Percentiles rank a stretch among this genome's conserved stretches.
phyloP scores from a whole-genome alignment of 2,797 vertebrate genomes.

The Falco columbarius region DNA sequence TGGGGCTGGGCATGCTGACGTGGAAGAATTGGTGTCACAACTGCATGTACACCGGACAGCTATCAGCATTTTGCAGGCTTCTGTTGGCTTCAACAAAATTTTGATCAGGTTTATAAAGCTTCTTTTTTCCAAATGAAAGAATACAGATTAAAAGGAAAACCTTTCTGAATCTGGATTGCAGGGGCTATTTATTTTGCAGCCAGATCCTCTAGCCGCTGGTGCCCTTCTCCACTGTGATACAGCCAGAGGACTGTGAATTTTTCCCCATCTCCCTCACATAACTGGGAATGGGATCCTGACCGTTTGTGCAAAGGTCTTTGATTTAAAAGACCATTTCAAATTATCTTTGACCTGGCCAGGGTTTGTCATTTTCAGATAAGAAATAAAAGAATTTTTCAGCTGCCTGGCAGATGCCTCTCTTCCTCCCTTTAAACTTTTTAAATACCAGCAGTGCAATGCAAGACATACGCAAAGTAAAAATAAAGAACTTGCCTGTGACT shows the following conservation, averaged over 20 bases:
- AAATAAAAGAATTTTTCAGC: background rate
- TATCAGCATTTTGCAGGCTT: background rate
- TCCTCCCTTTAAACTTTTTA: background rate
- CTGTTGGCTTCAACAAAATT: background rate
- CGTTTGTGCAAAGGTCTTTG: background rate
- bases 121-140: background rate
- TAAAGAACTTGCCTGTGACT: background rate
- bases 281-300: background rate
- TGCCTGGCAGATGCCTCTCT: background rate
- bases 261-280: background rate
- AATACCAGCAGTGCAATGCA: rapidly evolving
- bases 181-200: background rate
- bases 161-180: background rate
- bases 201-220: background rate
- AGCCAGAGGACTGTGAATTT: background rate
- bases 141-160: background rate
- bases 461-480: background rate
- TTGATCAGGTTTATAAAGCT: background rate
- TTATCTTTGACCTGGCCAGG: background rate
- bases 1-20: background rate
- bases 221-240: background rate
- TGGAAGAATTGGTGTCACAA: background rate
- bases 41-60: no score
- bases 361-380: background rate
- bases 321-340: background rate